phyloP scores from a whole-genome alignment of 1,140 invertebrate species.

The Myzus persicae region DNA sequence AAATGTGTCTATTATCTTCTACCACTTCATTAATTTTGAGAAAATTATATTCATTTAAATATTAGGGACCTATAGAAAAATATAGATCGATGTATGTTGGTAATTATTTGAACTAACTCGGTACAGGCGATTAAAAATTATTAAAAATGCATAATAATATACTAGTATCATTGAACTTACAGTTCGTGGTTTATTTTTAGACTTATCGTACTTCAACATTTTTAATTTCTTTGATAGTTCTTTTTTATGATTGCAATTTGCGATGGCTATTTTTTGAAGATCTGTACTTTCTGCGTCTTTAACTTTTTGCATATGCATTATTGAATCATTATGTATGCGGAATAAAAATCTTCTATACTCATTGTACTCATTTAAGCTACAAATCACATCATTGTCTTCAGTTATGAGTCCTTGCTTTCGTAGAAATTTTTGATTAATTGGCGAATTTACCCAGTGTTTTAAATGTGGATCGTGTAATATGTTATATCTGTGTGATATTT shows the following conservation, averaged over 20 bases:
- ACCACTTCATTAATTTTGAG: neutral
- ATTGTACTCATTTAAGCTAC: constrained; percentile 28
- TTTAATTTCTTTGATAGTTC: neutral
- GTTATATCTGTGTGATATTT: neutral
- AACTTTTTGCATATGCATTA: neutral
- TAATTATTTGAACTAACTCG: neutral
- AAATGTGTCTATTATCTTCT: neutral
- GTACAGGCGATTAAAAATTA: neutral
- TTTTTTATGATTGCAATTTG: neutral
- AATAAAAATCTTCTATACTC: constrained; percentile 6
- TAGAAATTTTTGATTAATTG: neutral
- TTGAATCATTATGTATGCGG: neutral
- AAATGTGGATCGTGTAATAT: constrained; percentile 34
- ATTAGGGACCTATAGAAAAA: neutral
- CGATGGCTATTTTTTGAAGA: neutral
- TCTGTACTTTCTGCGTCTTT: neutral
- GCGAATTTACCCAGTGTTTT: neutral
- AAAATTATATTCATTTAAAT: neutral
- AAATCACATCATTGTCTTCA: neutral
- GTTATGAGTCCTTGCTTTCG: constrained; percentile 7
- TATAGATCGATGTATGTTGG: neutral
- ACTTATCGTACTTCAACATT: neutral
- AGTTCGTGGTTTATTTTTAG: neutral
- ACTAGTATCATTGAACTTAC: neutral
- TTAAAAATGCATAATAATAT: no score